Evolutionary conservation across 2,113 vertebrate genomes (phyloP), one percentile per base, ranked within the genome.

Genomic region (Chrysochloris asiatica): DNA sequence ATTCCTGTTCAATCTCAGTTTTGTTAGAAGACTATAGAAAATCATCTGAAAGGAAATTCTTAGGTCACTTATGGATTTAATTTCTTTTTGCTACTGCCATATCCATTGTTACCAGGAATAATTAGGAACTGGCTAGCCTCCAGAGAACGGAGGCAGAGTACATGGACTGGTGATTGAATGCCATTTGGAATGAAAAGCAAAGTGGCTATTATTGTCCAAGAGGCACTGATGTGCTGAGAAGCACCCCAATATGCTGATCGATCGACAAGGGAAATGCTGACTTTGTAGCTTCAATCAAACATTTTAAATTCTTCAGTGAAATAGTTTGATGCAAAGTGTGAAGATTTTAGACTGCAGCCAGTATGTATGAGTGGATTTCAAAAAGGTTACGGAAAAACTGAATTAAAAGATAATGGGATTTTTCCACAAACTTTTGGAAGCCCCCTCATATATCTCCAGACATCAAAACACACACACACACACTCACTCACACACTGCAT

Each of bases 151-250:
- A 75, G 50, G 61, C 6, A 45, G 83, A 87, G 41, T 43, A 50
- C 61, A 67, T 63, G 56, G 56, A 36, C 69, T 54, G 33, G 47
- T 38, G 41, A 73, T 19, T 38, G 56, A 75, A 36, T 13, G 28
- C 28, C 14, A 76, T 79, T 76, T 92, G 65, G 24, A 76, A 48
- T 80, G n/a, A 84, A 90, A 93, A 83, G 22, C 33, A 63, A 80
- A 41, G 59, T 81, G 33, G 36, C 50, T 41, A 14, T 81, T 76
- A 56, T n/a, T n/a, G n/a, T 43, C 48, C n/a, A 54, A n/a, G 69
- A 81, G 48, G 30, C n/a, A 76, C 38, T 21, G 38, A 14, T n/a
- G 13, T 24, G 1, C n/a, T 41, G 4, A 83, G 36, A 59, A 76
- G 45, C 14, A 6, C 52, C 47, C 33, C 45, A 28, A 9, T 24